Evolutionary conservation across 2,113 vertebrate genomes (phyloP), one percentile per base, ranked within the genome.

Genomic region (Alectura lathami): DNA sequence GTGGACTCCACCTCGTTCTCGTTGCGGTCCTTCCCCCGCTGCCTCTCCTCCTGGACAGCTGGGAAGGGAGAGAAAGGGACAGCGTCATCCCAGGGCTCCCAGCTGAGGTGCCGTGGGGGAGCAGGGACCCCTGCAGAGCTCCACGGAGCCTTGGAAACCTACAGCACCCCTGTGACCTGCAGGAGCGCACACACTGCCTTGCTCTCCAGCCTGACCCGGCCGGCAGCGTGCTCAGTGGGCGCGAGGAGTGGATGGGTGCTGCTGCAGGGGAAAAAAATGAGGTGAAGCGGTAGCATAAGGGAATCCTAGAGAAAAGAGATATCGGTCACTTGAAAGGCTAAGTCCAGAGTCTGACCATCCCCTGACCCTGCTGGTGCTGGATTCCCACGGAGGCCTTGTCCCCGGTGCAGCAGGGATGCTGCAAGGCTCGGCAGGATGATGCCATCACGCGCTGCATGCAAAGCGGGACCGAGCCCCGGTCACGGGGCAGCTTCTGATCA

Each of bases 31-130:
- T 99, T 99, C 24, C 99, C 99, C 86, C 99, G 97, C 97, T 99
- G 99, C 93, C 99, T 97, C 96, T 99, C 99, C 98, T 99, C 99
- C 98, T 99, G 99, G 91, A 99, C 99, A 13, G 99, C 99, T 99
- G 98, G 62, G 90, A 96, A 96, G 13, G 75, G 56, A 59, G 93
- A 91, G 17, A 68, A 54, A 21, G 36, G 82, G 34, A 91, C 85
- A 59, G 56, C 0, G 30, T 60, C 74, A 93, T 18, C 7, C 54
- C 4, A 6, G 8, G 48, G 75, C 11, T 59, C 53, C 22, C 2
- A 1, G 34, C 6, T 34, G 17, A 0, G 1, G 40, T 10, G 66
- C 5, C 73, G 73, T 1, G 2, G 51, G 66, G 40, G 42, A 73
- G 48, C 26, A 20, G 78, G 69, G 53, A 76, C n/a, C 13, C 15